A percentile compares a stretch with the other conserved stretches of the same genome.
phyloP scores from a whole-genome alignment of 2,113 vertebrate species.

The Corvus cornix region DNA sequence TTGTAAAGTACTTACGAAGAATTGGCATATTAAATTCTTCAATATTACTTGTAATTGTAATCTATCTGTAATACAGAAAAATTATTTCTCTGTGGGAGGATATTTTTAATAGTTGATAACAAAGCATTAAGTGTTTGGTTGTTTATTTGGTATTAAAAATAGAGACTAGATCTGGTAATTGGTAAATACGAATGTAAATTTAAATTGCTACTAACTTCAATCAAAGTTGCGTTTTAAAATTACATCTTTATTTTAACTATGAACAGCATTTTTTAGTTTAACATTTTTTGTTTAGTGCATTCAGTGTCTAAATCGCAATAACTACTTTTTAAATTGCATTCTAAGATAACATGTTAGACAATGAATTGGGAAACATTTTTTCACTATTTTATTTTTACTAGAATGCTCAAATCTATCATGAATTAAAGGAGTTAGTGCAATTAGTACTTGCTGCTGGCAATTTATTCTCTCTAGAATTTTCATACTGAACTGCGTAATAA shows the following conservation, averaged over 20 bases:
- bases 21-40: neutral
- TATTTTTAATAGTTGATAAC: neutral
- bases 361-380: neutral
- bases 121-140: neutral
- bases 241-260: neutral
- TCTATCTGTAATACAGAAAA: neutral
- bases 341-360: neutral
- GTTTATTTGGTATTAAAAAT: neutral
- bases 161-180: neutral
- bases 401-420: neutral
- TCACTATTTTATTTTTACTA: neutral
- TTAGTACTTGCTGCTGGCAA: neutral
- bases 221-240: neutral
- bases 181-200: neutral
- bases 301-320: neutral
- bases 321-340: neutral
- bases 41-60: neutral
- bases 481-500: neutral
- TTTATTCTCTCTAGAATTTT: neutral
- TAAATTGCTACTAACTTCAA: neutral
- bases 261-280: neutral
- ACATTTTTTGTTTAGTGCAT: neutral
- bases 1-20: neutral
- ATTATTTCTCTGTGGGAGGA: neutral
- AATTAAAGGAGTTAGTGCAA: neutral